phyloP scores from a whole-genome alignment of 2,888 invertebrate species.

The Pyralis farinalis region DNA sequence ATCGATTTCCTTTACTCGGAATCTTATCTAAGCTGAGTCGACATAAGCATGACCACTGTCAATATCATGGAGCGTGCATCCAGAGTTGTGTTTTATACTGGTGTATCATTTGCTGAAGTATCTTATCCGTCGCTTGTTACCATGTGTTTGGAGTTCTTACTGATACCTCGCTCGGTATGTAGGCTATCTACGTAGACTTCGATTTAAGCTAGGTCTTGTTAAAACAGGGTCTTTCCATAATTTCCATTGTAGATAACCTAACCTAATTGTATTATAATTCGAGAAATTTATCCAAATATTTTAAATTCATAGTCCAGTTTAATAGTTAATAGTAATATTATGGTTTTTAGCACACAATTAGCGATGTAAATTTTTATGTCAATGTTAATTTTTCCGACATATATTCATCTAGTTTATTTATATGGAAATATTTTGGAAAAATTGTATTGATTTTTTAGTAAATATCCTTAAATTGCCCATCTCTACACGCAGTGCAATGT shows the following conservation, averaged over 20 bases:
- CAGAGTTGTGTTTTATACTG: too few relatives aligned
- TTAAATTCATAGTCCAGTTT: constrained; percentile 54
- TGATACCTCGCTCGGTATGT: constrained; percentile 60
- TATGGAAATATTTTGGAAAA: too few relatives aligned
- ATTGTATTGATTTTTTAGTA: too few relatives aligned
- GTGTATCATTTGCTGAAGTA: background rate
- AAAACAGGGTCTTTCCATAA: constrained; percentile 72
- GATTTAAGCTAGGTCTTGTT: constrained; percentile 40
- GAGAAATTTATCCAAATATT: constrained; percentile 67
- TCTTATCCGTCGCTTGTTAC: constrained; percentile 35
- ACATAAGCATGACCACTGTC: too few relatives aligned
- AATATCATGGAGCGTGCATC: too few relatives aligned
- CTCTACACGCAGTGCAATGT: constrained; percentile 45
- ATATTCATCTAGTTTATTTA: too few relatives aligned
- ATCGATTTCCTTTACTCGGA: too few relatives aligned
- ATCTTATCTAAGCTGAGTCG: too few relatives aligned
- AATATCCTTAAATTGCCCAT: too few relatives aligned
- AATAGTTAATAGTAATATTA: constrained; percentile 22
- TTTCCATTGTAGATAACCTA: constrained; percentile 57
- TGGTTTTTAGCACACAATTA: too few relatives aligned
- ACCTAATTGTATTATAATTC: constrained; percentile 34
- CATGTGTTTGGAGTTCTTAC: constrained; percentile 38
- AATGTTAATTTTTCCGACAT: too few relatives aligned
- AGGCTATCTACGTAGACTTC: constrained; percentile 22
- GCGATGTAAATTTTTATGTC: too few relatives aligned